Evolutionary conservation across 1,140 invertebrate genomes (phyloP).

Genomic region (Drosophila equinoxialis): DNA sequence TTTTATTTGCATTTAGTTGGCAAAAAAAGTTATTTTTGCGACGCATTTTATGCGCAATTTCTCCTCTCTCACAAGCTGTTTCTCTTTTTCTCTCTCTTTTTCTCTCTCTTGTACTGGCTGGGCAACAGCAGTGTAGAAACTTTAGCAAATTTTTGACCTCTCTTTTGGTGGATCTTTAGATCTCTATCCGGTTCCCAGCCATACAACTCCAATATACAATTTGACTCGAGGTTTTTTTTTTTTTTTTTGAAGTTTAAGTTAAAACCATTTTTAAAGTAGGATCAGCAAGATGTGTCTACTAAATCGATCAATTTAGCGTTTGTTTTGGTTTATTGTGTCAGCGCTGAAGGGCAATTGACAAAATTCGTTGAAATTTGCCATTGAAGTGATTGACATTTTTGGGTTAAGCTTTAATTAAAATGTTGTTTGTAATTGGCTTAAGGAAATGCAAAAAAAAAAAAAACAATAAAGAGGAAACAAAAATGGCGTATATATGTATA

Average conservation of each 20-base stretch:
- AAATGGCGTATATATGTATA: constrained; percentile 18
- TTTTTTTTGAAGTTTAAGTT: no score
- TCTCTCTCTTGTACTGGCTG: not conserved
- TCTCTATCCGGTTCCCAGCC: no score
- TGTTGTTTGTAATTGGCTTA: constrained; percentile 45
- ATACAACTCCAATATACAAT: no score
- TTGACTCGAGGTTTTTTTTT: no score
- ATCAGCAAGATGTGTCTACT: not conserved
- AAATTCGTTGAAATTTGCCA: constrained; percentile 48
- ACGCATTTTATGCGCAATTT: constrained; percentile 64
- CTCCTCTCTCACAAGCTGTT: constrained; percentile 30
- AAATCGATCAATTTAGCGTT: not conserved
- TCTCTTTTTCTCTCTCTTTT: constrained; percentile 30
- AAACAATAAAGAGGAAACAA: not conserved
- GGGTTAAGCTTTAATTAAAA: constrained; percentile 47
- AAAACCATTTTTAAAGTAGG: not conserved
- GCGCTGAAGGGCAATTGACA: constrained; percentile 42
- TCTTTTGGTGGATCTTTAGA: not conserved
- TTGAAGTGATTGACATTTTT: constrained; percentile 44
- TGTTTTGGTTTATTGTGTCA: no score
- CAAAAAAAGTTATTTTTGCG: constrained; percentile 57
- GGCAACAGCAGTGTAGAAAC: not conserved
- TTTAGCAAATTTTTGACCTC: not conserved
- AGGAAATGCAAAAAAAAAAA: constrained; percentile 32
- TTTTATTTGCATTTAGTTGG: constrained; percentile 56